Percentiles rank a stretch among this genome's conserved stretches.
phyloP scores from a whole-genome alignment of 2,797 vertebrate genomes.

The Neostethus bicornis region DNA sequence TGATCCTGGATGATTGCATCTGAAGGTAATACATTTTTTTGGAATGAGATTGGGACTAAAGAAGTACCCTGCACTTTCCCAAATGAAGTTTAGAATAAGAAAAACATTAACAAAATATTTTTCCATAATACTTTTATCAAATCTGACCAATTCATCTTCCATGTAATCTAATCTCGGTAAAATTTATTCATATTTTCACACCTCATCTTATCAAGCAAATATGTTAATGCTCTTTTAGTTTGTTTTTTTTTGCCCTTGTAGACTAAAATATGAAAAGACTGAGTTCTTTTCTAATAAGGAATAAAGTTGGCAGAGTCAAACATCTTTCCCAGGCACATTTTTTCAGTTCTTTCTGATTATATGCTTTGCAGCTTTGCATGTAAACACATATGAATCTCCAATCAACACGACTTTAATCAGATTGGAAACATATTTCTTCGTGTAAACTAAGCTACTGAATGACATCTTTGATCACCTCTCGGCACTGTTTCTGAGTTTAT shows the following conservation, averaged over 20 bases:
- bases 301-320: not conserved
- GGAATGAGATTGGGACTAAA: too few species aligned
- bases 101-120: too few species aligned
- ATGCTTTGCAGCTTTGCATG: not conserved
- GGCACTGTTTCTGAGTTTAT: conserved; percentile 7
- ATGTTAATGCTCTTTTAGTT: not conserved
- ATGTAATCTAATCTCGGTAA: too few species aligned
- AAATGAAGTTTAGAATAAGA: too few species aligned
- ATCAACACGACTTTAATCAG: not conserved
- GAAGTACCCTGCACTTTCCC: too few species aligned
- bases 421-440: not conserved
- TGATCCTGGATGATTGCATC: too few species aligned
- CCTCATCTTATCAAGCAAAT: too few species aligned
- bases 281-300: not conserved
- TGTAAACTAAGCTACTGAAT: conserved; percentile 1
- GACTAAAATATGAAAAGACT: not conserved
- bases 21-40: too few species aligned
- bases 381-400: not conserved
- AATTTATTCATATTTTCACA: too few species aligned
- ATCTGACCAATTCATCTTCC: too few species aligned
- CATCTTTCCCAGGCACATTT: too few species aligned
- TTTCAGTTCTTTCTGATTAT: not conserved
- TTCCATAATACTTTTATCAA: too few species aligned
- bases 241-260: not conserved
- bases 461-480: conserved; percentile 6